These are phyloP conservation scores for Heliconius eleuchia DNA, from an alignment of 1,140 invertebrate genomes.

Conservation along the genomic window DNA sequence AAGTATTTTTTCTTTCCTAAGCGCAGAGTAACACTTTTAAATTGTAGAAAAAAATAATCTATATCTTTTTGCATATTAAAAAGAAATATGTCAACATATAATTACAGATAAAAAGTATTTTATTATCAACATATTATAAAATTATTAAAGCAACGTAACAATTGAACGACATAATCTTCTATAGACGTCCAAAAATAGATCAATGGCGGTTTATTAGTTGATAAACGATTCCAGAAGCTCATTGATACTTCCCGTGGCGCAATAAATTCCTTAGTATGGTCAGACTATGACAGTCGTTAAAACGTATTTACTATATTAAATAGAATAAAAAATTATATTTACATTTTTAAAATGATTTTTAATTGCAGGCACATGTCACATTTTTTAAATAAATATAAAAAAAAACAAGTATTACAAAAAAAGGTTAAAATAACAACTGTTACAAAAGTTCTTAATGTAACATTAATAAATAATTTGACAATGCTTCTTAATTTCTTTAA, in stretches of 20 bases:
- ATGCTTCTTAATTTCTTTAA: too few species aligned
- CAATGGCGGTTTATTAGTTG: slow-evolving; percentile 17
- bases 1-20: too few species aligned
- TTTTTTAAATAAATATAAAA: too few species aligned
- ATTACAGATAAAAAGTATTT: slow-evolving; percentile 17
- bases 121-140: background rate
- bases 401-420: too few species aligned
- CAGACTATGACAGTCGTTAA: background rate
- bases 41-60: too few species aligned
- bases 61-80: too few species aligned
- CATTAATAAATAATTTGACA: too few species aligned
- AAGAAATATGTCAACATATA: background rate
- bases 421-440: too few species aligned
- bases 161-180: slow-evolving; percentile 4
- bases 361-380: background rate
- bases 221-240: slow-evolving; percentile 26
- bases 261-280: background rate
- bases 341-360: background rate
- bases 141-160: background rate
- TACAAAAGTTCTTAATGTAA: too few species aligned
- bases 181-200: slow-evolving; percentile 17
- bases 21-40: too few species aligned
- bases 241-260: slow-evolving; percentile 35
- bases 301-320: background rate
- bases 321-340: background rate